These are phyloP conservation scores for Phaenicophaeus curvirostris DNA, from an alignment of 2,797 vertebrate species.

Conservation along the genomic window DNA sequence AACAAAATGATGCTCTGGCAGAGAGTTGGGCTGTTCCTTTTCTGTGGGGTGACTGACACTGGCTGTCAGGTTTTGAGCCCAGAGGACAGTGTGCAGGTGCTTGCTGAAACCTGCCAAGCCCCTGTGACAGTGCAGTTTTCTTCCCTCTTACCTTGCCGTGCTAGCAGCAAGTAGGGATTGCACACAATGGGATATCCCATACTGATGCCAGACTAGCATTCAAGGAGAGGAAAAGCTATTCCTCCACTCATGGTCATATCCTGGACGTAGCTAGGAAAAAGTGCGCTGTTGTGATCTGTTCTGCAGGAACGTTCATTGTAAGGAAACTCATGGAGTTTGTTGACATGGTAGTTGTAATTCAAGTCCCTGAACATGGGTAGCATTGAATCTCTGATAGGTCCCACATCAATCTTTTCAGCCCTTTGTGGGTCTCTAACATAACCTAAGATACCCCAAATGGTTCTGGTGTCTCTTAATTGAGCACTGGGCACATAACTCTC, in stretches of 20 bases:
- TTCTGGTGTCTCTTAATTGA: neutral
- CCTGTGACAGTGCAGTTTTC: neutral
- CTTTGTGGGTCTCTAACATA: neutral
- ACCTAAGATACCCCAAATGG: neutral
- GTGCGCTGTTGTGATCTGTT: neutral
- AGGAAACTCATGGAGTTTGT: neutral
- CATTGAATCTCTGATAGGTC: neutral
- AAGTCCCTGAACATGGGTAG: neutral
- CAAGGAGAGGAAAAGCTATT: neutral
- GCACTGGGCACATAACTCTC: neutral
- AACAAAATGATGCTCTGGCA: neutral
- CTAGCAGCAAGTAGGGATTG: neutral
- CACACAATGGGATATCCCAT: neutral
- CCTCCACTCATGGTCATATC: fast-evolving
- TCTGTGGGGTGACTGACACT: neutral
- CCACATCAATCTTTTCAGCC: neutral
- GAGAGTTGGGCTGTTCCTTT: neutral
- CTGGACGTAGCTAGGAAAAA: neutral
- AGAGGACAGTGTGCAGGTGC: neutral
- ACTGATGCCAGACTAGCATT: neutral
- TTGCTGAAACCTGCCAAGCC: neutral
- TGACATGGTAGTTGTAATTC: neutral
- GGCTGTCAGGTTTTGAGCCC: neutral
- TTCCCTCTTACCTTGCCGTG: neutral
- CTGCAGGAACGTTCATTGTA: neutral